Evolutionary conservation across 92 coral and sea anemone genomes (phyloP), one percentile per base, ranked within the genome.

Genomic region (Chrysogorgia sp.): DNA sequence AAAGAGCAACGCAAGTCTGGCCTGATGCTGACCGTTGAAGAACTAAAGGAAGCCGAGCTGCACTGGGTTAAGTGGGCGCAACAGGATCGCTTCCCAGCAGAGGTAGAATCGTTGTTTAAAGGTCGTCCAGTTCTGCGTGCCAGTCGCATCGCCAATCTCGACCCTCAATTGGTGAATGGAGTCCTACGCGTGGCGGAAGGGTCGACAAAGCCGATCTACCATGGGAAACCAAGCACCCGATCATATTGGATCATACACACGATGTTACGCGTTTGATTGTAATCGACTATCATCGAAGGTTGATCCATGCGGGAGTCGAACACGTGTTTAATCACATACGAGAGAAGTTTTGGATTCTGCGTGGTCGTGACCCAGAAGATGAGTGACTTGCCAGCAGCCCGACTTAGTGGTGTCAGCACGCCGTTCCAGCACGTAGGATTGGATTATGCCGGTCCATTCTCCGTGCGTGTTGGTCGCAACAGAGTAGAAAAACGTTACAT

Each of bases 401-500:
- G n/a, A 34, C 89, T 85, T 35, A 26, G 63, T 6, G 67, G 76
- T 40, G 65, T 48, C 45, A 81, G 86, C 31, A 40, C 64, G 40
- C 89, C 82, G 5, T 81, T 85, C 32, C 29, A 85, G 55, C 55
- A 79, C 23, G 79, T 75, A 1, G 80, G 90, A 2, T 28, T 86
- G 40, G 86, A 86, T 40, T 82, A 86, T 32, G 86, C 86, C 8
- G 83, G 86, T 2, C 89, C 89, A 24, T 85, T 81, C 43, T 21
- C 19, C 24, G 86, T 71, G 6, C 71, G 86, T 10, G 50, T 85
- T 40, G 89, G 86, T 34, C 84, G 88, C 30, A 85, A 81, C 68
- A 64, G 71, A 71, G 68, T 81, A 28, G 77, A 81, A 63, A 85
- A 85, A 52, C 85, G 85, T 4, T 84, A 84, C 34, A 62, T 79